phyloP scores from a whole-genome alignment of 2,888 invertebrate species.

The Acleris literana region DNA sequence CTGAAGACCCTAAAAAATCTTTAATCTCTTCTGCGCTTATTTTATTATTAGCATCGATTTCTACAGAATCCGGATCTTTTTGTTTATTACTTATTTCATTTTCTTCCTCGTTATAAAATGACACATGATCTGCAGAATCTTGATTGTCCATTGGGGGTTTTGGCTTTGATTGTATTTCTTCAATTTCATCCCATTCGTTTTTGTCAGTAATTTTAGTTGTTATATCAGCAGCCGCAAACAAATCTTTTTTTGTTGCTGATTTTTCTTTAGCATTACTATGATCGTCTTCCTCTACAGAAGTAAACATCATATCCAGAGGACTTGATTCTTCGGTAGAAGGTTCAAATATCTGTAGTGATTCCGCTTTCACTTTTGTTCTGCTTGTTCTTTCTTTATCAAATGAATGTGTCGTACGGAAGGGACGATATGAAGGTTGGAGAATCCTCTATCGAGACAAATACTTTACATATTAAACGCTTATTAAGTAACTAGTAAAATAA shows the following conservation, averaged over 20 bases:
- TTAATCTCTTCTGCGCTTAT: slow-evolving; percentile 40
- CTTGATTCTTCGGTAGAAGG: slow-evolving; percentile 44
- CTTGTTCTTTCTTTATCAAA: slow-evolving; percentile 47
- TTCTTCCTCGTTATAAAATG: slow-evolving; percentile 62
- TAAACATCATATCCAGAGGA: slow-evolving; percentile 37
- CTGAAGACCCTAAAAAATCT: too few relatives aligned
- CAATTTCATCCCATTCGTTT: slow-evolving; percentile 40
- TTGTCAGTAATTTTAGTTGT: slow-evolving; percentile 18
- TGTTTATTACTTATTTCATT: slow-evolving; percentile 40
- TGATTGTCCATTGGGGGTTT: slow-evolving; percentile 46
- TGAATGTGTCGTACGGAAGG: slow-evolving; percentile 49
- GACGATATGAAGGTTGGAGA: slow-evolving; percentile 37
- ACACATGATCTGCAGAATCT: slow-evolving; percentile 56
- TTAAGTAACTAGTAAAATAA: not conserved
- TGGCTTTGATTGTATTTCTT: slow-evolving; percentile 37
- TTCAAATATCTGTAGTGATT: slow-evolving; percentile 44
- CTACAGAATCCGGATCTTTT: slow-evolving; percentile 5
- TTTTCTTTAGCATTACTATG: not conserved
- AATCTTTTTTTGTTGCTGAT: not conserved
- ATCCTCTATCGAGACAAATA: slow-evolving; percentile 15
- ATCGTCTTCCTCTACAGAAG: slow-evolving; percentile 27
- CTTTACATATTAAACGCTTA: not conserved
- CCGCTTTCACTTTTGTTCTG: slow-evolving; percentile 46
- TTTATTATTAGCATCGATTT: slow-evolving; percentile 35
- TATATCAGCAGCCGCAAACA: not conserved